These are phyloP conservation scores for Panthera leo DNA, from an alignment of 2,113 vertebrate species.

Conservation along the genomic window DNA sequence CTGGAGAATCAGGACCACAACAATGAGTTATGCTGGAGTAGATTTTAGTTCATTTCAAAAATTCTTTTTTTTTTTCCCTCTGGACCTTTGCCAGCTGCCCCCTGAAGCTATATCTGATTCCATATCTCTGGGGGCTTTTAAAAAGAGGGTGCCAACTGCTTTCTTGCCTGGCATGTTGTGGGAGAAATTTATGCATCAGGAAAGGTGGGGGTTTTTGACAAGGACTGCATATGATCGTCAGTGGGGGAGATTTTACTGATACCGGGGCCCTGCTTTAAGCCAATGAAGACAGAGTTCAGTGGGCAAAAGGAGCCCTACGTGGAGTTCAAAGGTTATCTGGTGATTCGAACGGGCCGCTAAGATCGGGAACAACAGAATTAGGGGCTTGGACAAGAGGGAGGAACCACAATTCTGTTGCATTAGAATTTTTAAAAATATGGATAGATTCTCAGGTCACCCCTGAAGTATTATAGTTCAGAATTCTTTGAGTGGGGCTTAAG, in stretches of 20 bases:
- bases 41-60: not conserved
- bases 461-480: not conserved
- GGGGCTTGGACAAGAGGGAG: not conserved
- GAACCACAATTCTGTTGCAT: not conserved
- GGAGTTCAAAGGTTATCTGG: not conserved
- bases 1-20: not conserved
- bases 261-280: not conserved
- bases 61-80: not conserved
- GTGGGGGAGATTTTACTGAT: not conserved
- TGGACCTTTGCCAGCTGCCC: not conserved
- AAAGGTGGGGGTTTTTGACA: not conserved
- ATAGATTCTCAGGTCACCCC: not conserved
- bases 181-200: not conserved
- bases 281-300: not conserved
- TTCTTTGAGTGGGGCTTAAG: too few species aligned
- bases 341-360: too few species aligned
- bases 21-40: not conserved
- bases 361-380: not conserved
- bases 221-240: rapidly evolving
- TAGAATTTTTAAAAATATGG: not conserved
- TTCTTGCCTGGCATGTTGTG: not conserved
- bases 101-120: not conserved
- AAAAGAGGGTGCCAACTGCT: not conserved
- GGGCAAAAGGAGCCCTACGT: not conserved
- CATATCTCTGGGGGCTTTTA: not conserved